Percentiles rank a stretch among this genome's conserved stretches.
Evolutionary conservation across 1,140 invertebrate genomes (phyloP).

Genomic region (Mylabris phalerata): DNA sequence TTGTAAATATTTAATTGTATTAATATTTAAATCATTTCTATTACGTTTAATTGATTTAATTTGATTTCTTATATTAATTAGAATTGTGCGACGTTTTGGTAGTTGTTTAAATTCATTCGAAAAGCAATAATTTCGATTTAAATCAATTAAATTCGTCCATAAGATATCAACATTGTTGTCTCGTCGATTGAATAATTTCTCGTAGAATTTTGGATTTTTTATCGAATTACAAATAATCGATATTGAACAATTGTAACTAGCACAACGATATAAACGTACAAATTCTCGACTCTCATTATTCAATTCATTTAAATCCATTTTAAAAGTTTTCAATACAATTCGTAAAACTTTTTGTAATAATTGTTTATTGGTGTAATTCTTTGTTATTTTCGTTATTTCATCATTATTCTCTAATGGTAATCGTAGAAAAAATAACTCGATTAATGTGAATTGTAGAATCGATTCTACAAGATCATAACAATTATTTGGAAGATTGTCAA

Average conservation of each 20-base stretch:
- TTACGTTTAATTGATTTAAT: constrained; percentile 3
- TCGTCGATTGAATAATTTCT: constrained; percentile 34
- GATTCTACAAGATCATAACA: constrained; percentile 1
- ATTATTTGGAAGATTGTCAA: constrained; percentile 2
- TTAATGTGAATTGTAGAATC: constrained; percentile 21
- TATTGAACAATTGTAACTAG: constrained; percentile 27
- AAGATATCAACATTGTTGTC: constrained; percentile 39
- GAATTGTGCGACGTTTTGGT: constrained; percentile 41
- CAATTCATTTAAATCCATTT: not conserved
- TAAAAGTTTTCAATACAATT: not conserved
- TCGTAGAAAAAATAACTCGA: constrained; percentile 31
- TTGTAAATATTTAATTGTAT: constrained; percentile 30
- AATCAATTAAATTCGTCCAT: constrained; percentile 47
- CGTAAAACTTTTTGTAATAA: not conserved
- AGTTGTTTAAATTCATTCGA: constrained; percentile 40
- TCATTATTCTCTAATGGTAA: constrained; percentile 17
- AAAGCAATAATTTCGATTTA: constrained; percentile 39
- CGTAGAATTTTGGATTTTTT: constrained; percentile 33
- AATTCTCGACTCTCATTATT: constrained; percentile 11
- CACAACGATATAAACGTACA: constrained; percentile 24
- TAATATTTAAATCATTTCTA: not conserved
- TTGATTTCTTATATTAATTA: constrained; percentile 44
- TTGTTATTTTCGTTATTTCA: not conserved
- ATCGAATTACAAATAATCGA: constrained; percentile 33
- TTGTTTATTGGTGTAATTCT: not conserved